A percentile compares a stretch with the other conserved stretches of the same genome.
phyloP scores from a whole-genome alignment of 2,797 vertebrate species.

The Chromobotia macracanthus region DNA sequence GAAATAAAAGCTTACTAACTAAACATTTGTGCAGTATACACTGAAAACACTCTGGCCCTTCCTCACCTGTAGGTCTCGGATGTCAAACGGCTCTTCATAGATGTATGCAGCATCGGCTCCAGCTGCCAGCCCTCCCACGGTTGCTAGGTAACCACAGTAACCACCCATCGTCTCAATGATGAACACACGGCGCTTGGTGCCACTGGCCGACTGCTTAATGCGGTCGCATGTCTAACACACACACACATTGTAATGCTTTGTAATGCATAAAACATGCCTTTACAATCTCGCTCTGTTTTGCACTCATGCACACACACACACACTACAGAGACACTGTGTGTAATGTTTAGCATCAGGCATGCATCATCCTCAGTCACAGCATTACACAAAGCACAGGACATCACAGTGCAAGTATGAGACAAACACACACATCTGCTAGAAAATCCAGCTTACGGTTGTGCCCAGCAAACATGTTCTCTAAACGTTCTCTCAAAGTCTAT shows the following conservation, averaged over 20 bases:
- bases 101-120: slow-evolving; percentile 91
- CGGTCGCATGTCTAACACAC: slow-evolving; percentile 87
- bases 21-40: too few species aligned
- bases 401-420: too few species aligned
- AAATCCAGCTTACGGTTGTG: not conserved
- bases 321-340: not conserved
- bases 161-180: slow-evolving; percentile 95
- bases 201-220: slow-evolving; percentile 92
- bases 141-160: slow-evolving; percentile 91
- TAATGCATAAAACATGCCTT: not conserved
- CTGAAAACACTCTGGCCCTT: too few species aligned
- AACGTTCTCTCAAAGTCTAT: too few species aligned
- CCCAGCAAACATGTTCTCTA: too few species aligned
- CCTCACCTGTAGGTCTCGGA: slow-evolving; percentile 85
- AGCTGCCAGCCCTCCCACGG: slow-evolving; percentile 85
- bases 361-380: not conserved
- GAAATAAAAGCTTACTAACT: too few species aligned
- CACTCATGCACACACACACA: slow-evolving; percentile 15
- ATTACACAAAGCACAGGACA: too few species aligned
- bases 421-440: too few species aligned
- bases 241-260: slow-evolving; percentile 15
- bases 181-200: slow-evolving; percentile 92
- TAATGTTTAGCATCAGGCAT: too few species aligned
- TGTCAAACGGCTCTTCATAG: slow-evolving; percentile 86
- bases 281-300: not conserved